Evolutionary conservation across 2,113 vertebrate species (phyloP), one percentile per base, ranked within the genome.

Genomic region (Gambusia affinis): DNA sequence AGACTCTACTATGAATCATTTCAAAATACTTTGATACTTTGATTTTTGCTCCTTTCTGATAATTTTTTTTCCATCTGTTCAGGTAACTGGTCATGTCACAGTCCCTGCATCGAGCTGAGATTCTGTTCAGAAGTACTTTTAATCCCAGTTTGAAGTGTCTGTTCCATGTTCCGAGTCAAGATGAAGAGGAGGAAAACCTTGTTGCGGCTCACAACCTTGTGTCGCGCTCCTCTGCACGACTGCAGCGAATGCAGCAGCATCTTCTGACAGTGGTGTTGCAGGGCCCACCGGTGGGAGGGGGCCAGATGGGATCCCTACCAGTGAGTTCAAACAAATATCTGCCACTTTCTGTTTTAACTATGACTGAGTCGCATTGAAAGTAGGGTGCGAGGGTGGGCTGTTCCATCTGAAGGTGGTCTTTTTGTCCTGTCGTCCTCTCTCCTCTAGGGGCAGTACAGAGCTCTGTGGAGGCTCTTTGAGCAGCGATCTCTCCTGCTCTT

Each of bases 401-500:
- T 84, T 7, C 75, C 84, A 10, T n/a, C 65, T 42, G 90, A 89
- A n/a, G 69, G 68, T 0, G 66, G 72, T 22, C 83, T 94, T 60
- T 73, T 87, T 70, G 47, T 86, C n/a, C 89, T 89, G 42, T 74
- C 79, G 1, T 85, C 87, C 4, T 79, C 67, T 6, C 37, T 28
- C 51, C 73, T 93, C 22, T 84, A 80, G 72, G 79, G 75, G 6
- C 84, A 87, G 57, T 92, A 91, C 66, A 75, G 63, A 33, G 82
- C 86, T 74, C 87, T 95, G 22, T 78, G 86, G 28, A 78, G 64
- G 31, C 90, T 94, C 33, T 61, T 94, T 72, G 90, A 93, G 64
- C 88, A 93, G 72, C 86, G 92, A 4, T 85, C 93, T 19, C 78
- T 88, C 80, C 91, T 95, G 64, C 86, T 94, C 6, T 85, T 94